Base-by-base conservation (phyloP, 2,113 vertebrate species). In the Callospermophilus lateralis region DNA sequence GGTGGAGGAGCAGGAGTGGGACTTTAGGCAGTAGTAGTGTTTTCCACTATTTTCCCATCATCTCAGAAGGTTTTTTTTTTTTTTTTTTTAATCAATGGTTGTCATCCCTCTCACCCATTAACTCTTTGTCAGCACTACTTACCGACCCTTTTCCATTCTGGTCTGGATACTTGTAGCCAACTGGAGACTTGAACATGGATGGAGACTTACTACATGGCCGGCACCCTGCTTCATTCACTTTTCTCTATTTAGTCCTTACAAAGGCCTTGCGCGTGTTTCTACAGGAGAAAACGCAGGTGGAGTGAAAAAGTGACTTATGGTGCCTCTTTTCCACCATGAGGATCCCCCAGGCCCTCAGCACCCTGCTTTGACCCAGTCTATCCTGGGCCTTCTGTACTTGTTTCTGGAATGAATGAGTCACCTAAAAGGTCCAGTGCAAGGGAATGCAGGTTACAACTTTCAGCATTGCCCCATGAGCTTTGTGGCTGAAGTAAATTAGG, bases 401-500 rank as follows among this genome's bases (percentile, higher is more conserved):
- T 80, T 22, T 48, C 76, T n/a, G 63, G 67, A 8, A 34, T 72
- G 80, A 65, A 28, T 45, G 72, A 76, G 34, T 78, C 42, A 48
- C 51, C 19, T 17, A 7, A 4, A 16, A 34, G 51, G n/a, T 63
- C 37, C 32, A 0, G 37, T 12, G 30, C 70, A 10, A 48, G 53
- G 70, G 42, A 20, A 32, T 55, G 26, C 30, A 5, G 39, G 74
- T 72, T 86, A 70, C 26, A 73, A 37, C 65, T 90, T 24, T 48
- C 70, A 37, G 9, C 37, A 32, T 9, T 5, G 9, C 55, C 77
- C 74, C 63, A 6, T 45, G 81, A 77, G 53, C 76, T 94, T 61
- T 74, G 95, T 65, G 61, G 90, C 80, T 73, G 76, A 95, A 74
- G 94, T 67, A 93, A 96, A 70, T 95, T 83, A 96, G 96, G 90